phyloP scores from a whole-genome alignment of 2,113 vertebrate species.

The Lathamus discolor region DNA sequence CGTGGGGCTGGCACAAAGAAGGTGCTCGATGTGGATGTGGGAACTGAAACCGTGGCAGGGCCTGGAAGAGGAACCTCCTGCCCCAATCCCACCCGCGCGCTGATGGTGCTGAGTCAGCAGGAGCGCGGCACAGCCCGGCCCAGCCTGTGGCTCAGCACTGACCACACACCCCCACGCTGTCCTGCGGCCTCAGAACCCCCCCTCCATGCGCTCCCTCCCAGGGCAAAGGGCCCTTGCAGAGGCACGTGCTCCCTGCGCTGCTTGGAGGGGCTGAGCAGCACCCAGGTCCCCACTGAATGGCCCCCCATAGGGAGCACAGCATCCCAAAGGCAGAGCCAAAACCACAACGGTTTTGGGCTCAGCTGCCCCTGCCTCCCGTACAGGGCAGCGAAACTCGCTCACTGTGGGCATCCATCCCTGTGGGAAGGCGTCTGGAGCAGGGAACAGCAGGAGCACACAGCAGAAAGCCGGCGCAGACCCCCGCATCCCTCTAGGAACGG shows the following conservation, averaged over 20 bases:
- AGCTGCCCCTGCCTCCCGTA: neutral
- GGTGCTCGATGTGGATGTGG: accelerated
- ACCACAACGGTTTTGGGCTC: neutral
- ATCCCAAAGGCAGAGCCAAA: neutral
- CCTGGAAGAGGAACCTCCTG: conserved; percentile 22
- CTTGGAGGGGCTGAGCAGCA: neutral
- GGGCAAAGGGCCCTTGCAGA: neutral
- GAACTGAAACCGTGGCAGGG: neutral
- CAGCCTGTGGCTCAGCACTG: neutral
- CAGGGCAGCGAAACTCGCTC: neutral
- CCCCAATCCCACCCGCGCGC: neutral
- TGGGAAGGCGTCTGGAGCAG: neutral
- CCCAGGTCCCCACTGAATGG: neutral
- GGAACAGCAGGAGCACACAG: neutral
- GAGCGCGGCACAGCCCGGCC: neutral
- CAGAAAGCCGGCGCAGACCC: neutral
- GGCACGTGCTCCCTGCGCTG: accelerated
- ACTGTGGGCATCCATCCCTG: accelerated
- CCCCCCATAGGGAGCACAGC: accelerated
- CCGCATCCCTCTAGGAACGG: neutral
- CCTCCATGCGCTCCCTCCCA: neutral
- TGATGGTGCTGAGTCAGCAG: neutral
- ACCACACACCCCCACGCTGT: accelerated
- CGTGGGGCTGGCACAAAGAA: accelerated
- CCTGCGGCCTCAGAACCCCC: accelerated